Evolutionary conservation across 1,140 invertebrate species (phyloP).

Genomic region (Drosophila truncata): DNA sequence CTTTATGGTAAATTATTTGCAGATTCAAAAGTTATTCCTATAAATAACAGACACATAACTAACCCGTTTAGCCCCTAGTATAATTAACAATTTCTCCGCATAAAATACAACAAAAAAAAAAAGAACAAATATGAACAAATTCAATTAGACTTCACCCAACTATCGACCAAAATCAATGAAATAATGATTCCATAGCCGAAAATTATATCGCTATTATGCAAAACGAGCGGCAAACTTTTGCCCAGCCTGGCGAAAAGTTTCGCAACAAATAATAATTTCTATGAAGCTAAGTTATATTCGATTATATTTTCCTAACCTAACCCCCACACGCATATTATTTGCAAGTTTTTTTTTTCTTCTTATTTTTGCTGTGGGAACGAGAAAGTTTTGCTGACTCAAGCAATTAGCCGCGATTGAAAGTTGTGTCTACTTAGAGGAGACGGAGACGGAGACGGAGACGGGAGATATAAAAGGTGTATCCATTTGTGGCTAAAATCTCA

Average conservation of each 20-base stretch:
- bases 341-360: conserved; percentile 37
- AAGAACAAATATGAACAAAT: neutral
- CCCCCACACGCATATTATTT: conserved; percentile 45
- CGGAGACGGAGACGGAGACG: too few species aligned
- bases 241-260: conserved; percentile 30
- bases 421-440: conserved; percentile 56
- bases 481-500: conserved; percentile 44
- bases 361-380: conserved; percentile 6
- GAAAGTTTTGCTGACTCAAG: conserved; percentile 70
- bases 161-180: conserved; percentile 53
- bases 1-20: neutral
- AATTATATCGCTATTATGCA: conserved; percentile 52
- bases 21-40: neutral
- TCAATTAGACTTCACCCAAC: conserved; percentile 27
- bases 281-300: conserved; percentile 45
- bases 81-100: conserved; percentile 1
- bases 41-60: neutral
- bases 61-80: neutral
- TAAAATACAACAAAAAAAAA: neutral
- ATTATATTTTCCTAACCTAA: conserved; percentile 31
- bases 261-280: conserved; percentile 51
- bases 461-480: conserved; percentile 9
- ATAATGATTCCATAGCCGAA: conserved; percentile 26
- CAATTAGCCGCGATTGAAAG: conserved; percentile 81
- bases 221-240: conserved; percentile 34